Conservation (phyloP, 2,797 vertebrate genomes). For the Silurus lanzhouensis region DNA sequence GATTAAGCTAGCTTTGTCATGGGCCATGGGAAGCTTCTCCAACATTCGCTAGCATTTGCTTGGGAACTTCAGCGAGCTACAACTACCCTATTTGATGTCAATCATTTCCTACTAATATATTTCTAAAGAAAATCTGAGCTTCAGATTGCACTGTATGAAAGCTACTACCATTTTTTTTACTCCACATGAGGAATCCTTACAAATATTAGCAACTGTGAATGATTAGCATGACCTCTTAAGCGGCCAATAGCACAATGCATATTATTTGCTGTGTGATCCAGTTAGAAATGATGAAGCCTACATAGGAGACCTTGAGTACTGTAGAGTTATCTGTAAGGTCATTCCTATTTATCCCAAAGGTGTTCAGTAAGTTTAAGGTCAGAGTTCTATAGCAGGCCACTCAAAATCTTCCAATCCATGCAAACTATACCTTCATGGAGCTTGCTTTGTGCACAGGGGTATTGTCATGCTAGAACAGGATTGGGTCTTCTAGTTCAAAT, state of each 20-base stretch:
- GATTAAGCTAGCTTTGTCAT: constrained; percentile 1
- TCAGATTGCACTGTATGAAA: not conserved
- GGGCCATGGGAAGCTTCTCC: not conserved
- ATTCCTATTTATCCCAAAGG: too few relatives aligned
- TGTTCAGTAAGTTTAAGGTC: too few relatives aligned
- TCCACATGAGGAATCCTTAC: not conserved
- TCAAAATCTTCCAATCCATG: too few relatives aligned
- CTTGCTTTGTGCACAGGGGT: too few relatives aligned
- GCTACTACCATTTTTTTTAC: not conserved
- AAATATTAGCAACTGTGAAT: not conserved
- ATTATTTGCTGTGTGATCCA: not conserved
- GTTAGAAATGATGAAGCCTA: not conserved
- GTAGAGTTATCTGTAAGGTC: not conserved
- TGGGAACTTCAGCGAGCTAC: not conserved
- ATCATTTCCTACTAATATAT: not conserved
- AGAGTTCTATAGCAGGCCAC: too few relatives aligned
- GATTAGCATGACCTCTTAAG: not conserved
- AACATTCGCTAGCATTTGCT: not conserved
- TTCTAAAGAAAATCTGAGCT: not conserved
- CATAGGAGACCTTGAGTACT: not conserved
- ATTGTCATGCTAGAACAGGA: too few relatives aligned
- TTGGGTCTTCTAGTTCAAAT: too few relatives aligned
- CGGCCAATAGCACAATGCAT: not conserved
- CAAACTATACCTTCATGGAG: too few relatives aligned
- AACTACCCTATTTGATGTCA: not conserved